These are phyloP conservation scores for Sciurus carolinensis DNA, from an alignment of 2,797 vertebrate species.

Conservation along the genomic window DNA sequence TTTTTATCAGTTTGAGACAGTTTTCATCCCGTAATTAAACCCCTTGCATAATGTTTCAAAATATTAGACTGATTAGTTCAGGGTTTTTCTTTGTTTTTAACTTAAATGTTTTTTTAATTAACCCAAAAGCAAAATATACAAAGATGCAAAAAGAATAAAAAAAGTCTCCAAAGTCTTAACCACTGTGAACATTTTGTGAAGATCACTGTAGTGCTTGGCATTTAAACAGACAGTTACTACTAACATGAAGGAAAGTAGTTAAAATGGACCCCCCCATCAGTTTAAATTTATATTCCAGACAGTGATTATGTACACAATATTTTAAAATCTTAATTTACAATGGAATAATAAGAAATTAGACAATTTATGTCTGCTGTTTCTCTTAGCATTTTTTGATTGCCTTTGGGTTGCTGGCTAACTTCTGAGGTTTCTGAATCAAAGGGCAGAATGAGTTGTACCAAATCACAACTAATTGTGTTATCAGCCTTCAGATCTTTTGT, in stretches of 20 bases:
- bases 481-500: conserved; percentile 16
- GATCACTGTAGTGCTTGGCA: background rate
- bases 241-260: background rate
- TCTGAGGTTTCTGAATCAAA: conserved; percentile 76
- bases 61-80: conserved; percentile 70
- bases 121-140: conserved; percentile 49
- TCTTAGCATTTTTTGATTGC: conserved; percentile 62
- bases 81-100: conserved; percentile 64
- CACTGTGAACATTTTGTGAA: conserved; percentile 27
- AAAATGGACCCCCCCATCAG: conserved; percentile 50
- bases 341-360: conserved; percentile 60
- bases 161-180: background rate
- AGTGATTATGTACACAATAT: conserved; percentile 42
- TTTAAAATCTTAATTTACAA: conserved; percentile 69
- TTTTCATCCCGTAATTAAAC: conserved; percentile 85
- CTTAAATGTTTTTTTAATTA: conserved; percentile 57
- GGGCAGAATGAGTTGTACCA: conserved; percentile 6
- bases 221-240: background rate
- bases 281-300: conserved; percentile 63
- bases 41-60: conserved; percentile 77
- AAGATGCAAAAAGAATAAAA: conserved; percentile 7
- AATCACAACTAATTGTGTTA: conserved; percentile 59
- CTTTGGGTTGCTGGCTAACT: conserved; percentile 39
- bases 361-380: conserved; percentile 56
- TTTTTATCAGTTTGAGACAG: conserved; percentile 83